Conservation (phyloP, 2,888 invertebrate species). For the Leptopilina myrica region DNA sequence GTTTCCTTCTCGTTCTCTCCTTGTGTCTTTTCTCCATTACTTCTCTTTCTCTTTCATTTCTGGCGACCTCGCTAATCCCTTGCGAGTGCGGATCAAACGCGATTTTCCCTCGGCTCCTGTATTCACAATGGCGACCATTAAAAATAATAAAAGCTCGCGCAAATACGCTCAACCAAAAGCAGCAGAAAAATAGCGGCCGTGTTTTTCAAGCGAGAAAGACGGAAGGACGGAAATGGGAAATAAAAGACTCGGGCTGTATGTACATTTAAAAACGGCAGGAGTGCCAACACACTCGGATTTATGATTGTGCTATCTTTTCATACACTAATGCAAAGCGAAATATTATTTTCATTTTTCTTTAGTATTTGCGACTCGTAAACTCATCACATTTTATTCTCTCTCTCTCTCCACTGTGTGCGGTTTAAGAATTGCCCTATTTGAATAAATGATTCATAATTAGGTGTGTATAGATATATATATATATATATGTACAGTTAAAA, state of each 20-base stretch:
- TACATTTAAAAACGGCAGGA: constrained; percentile 35
- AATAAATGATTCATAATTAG: background rate
- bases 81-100: constrained; percentile 43
- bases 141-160: constrained; percentile 43
- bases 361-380: constrained; percentile 6
- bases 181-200: constrained; percentile 41
- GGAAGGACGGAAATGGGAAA: constrained; percentile 37
- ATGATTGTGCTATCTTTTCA: constrained; percentile 35
- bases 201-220: constrained; percentile 41
- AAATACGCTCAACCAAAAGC: constrained; percentile 33
- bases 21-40: background rate
- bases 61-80: constrained; percentile 41
- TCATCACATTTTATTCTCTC: constrained; percentile 20
- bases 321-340: constrained; percentile 15
- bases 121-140: constrained; percentile 41
- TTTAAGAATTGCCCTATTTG: background rate
- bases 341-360: constrained; percentile 32
- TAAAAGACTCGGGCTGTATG: constrained; percentile 37
- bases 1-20: constrained; percentile 8
- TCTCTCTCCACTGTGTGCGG: background rate
- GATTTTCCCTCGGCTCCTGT: constrained; percentile 41
- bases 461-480: too few relatives aligned
- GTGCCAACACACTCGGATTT: constrained; percentile 30
- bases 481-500: too few relatives aligned
- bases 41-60: constrained; percentile 29